Evolutionary conservation across 2,113 vertebrate genomes (phyloP).

Genomic region (Clarias batrachus): DNA sequence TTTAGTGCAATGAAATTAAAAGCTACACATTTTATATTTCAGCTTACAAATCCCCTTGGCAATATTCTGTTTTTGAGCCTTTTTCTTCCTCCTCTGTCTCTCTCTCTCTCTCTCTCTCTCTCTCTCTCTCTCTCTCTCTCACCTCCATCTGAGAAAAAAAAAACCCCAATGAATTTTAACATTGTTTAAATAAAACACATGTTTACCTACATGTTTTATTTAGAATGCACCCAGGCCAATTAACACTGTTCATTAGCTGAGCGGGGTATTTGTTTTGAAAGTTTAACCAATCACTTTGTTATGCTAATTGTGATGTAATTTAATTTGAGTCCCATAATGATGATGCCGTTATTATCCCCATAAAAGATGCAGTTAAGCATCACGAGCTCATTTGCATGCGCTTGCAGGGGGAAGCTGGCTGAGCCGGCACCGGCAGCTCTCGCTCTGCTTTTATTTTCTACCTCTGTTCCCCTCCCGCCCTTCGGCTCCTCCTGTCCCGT

Average conservation of each 20-base stretch:
- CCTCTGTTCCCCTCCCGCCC: conserved; percentile 94
- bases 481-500: conserved; percentile 90
- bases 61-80: conserved; percentile 82
- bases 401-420: conserved; percentile 85
- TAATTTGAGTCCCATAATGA: conserved; percentile 99
- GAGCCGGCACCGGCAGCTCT: conserved; percentile 90
- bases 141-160: neutral
- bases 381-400: conserved; percentile 99
- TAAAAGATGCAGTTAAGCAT: conserved; percentile 99
- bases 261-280: conserved; percentile 99
- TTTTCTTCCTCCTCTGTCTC: conserved; percentile 62
- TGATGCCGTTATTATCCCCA: conserved; percentile 99
- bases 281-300: conserved; percentile 99
- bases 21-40: conserved; percentile 99
- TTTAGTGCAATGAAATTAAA: conserved; percentile 99
- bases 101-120: neutral
- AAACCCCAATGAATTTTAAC: conserved; percentile 72
- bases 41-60: conserved; percentile 96
- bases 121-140: conserved; percentile 15
- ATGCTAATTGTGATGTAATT: conserved; percentile 99
- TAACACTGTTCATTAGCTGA: conserved; percentile 98
- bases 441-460: conserved; percentile 94
- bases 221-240: conserved; percentile 94
- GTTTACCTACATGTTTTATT: conserved; percentile 98
- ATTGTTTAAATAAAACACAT: conserved; percentile 89